A percentile compares a stretch with the other conserved stretches of the same genome.
Conservation (phyloP, 2,113 vertebrate species). For the Phylloscopus trochiloides region DNA sequence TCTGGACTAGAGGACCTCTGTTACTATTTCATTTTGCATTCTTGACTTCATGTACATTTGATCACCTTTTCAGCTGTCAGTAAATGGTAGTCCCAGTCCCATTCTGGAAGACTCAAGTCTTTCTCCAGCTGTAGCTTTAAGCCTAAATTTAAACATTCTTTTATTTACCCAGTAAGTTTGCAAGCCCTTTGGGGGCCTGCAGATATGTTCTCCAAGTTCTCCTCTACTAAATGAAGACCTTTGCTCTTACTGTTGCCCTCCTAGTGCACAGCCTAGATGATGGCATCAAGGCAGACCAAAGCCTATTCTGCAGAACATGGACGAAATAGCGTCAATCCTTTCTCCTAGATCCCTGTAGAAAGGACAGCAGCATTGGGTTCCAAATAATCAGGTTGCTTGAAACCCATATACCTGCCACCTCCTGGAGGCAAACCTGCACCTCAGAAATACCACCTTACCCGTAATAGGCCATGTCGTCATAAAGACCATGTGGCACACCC, state of each 20-base stretch:
- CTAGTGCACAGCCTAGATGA: neutral
- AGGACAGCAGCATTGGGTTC: neutral
- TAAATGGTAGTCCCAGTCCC: neutral
- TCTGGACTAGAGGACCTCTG: neutral
- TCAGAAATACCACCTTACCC: neutral
- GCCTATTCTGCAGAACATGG: neutral
- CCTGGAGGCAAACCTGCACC: neutral
- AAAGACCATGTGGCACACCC: fast-evolving
- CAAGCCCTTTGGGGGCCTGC: neutral
- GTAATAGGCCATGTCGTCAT: neutral
- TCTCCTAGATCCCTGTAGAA: neutral
- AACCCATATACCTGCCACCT: neutral
- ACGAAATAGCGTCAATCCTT: neutral
- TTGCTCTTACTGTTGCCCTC: neutral
- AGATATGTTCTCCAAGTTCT: fast-evolving
- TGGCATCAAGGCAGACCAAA: neutral
- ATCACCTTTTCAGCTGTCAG: neutral
- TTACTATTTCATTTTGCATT: neutral
- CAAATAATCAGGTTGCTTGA: neutral
- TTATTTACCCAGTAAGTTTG: neutral
- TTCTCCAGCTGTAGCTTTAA: neutral
- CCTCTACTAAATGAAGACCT: neutral
- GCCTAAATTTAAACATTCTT: neutral
- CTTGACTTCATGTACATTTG: neutral
- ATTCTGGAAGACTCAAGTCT: neutral